Evolutionary conservation across 64 coral and sea anemone species (phyloP), one percentile per base, ranked within the genome.

Genomic region (Orbicella faveolata): DNA sequence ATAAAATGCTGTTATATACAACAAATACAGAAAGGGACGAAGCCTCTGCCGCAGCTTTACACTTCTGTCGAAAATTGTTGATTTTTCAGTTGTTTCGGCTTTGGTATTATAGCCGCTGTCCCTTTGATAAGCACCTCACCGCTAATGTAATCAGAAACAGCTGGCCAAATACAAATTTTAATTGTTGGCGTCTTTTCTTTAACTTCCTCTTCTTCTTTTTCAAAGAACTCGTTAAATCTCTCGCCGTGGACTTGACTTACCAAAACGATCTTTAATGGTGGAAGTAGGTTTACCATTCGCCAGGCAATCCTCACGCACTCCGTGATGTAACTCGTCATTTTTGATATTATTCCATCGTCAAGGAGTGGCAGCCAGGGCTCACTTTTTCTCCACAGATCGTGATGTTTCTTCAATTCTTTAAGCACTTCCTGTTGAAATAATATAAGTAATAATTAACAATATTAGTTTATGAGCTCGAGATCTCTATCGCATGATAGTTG

Each of bases 271-370:
- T 63, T 82, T 39, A 82, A 37, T 36, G 79, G 79, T 20, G 79
- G 79, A 63, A 82, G 79, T 64, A 64, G 62, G 79, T 82, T 82
- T 37, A 82, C 79, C 79, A 82, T 82, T 82, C 59, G 57, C 79
- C 79, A 82, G 30, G 79, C 30, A 37, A 82, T 30, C 61, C 61
- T 30, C 57, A 82, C 14, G 33, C 79, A 82, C 65, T 82, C 79
- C 65, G 61, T 64, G 15, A 82, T 64, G 59, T 36, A 82, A 65
- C 15, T 82, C 61, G 34, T 64, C 61, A 82, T 62, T 65, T 37
- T 82, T 18, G 16, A 1, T 18, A 82, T 16, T 0, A 37, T 82
- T 34, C 8, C 16, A 37, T 82, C 79, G 5, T 82, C 79, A 14
- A 82, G 61, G 34, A 65, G 61, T 8, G 79, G 79, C 30, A 82